Base-by-base conservation (phyloP, 92 coral and sea anemone genomes). In the Palythoa grandiflora region DNA sequence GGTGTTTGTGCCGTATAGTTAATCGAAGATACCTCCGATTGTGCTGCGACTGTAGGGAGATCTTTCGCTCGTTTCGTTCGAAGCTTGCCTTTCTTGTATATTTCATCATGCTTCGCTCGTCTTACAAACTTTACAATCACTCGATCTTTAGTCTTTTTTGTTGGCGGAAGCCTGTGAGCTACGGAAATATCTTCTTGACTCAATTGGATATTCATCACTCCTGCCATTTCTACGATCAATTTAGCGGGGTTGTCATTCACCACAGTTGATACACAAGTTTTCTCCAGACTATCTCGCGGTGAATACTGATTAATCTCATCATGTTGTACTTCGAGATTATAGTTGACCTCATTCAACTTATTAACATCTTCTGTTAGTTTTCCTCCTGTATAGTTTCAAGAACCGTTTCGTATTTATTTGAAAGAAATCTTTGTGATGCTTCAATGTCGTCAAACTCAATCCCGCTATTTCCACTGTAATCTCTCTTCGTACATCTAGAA, bases 41-140 rank as follows among this genome's bases (percentile, higher is more conserved):
- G 80, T 12, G 83, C 83, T 57, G 68, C 70, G 12, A 77, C 83
- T 77, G 83, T 53, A 54, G 88, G 88, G 13, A 84, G 88, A 48
- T 84, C 70, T 71, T 84, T 84, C 68, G 78, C 51, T 35, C 44
- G 75, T 38, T 84, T 84, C 61, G 60, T 84, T 72, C 70, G 77
- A 38, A 84, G 80, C 80, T 68, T 72, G 55, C 88, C 88, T 72
- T 55, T 68, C 88, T 84, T 84, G 78, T 84, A 84, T 68, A 84
- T 72, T 84, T 84, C 88, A 21, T 84, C 88, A 65, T 80, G 65
- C 70, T 84, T 84, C n/a, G n/a, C 78, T 13, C 88, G 88, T 36
- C 78, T 68, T 13, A 71, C 65, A 55, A 84, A 84, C 63, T 84
- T 71, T 39, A 84, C 77, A 16, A 83, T 83, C 61, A 83, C 61